These are phyloP conservation scores for Brachionus koreanus DNA, from an alignment of 1,140 invertebrate species.

Conservation along the genomic window DNA sequence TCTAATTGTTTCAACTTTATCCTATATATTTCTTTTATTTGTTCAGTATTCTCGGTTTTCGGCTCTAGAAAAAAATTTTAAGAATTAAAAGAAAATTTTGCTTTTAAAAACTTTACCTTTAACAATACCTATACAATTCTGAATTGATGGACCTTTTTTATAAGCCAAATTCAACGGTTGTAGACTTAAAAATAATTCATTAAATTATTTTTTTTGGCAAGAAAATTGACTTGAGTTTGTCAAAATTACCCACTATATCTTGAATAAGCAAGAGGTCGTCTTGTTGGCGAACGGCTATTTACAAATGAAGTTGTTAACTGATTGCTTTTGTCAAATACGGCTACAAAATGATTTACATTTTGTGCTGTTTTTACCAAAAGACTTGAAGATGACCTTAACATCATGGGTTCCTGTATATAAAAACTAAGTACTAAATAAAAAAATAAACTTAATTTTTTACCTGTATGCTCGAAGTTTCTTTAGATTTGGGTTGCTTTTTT, in stretches of 20 bases:
- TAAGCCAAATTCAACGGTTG: neutral
- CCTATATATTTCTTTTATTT: constrained; percentile 22
- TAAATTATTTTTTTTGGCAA: neutral
- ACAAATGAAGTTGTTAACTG: neutral
- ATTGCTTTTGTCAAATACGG: neutral
- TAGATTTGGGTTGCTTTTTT: neutral
- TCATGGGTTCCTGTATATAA: neutral
- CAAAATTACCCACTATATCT: constrained; percentile 3
- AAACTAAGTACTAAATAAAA: neutral
- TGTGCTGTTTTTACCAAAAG: constrained; percentile 12
- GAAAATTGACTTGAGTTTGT: neutral
- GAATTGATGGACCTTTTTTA: neutral
- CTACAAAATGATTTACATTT: constrained; percentile 3
- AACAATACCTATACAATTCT: neutral
- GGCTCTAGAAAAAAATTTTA: neutral
- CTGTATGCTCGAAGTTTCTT: neutral
- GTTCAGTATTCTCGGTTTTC: neutral
- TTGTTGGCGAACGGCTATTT: neutral
- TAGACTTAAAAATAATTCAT: neutral
- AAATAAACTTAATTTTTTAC: neutral
- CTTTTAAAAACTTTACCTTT: neutral
- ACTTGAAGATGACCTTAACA: neutral
- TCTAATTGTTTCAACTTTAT: constrained; percentile 19
- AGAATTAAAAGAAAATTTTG: neutral
- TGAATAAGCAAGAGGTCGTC: neutral